Percentiles rank a stretch among this genome's conserved stretches.
These are phyloP conservation scores for Nothoprocta pentlandii DNA, from an alignment of 2,113 vertebrate species.

Conservation along the genomic window DNA sequence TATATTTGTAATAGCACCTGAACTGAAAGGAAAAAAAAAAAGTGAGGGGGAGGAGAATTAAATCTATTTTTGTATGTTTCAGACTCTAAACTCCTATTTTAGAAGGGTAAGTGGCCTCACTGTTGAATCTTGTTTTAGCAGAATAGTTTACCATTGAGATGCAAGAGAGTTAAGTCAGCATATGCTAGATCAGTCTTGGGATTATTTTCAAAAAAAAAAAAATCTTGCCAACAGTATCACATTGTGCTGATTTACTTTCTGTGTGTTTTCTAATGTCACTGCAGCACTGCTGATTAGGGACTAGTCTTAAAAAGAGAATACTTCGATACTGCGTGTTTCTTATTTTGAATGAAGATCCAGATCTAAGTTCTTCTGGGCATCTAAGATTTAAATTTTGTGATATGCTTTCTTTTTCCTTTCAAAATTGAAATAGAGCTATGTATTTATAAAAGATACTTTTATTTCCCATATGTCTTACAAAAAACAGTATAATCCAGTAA, in stretches of 20 bases:
- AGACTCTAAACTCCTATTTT: neutral
- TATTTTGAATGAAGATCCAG: neutral
- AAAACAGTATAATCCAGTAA: neutral
- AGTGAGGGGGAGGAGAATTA: too few relatives aligned
- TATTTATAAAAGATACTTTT: neutral
- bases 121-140: neutral
- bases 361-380: neutral
- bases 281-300: neutral
- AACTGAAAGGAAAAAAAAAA: neutral
- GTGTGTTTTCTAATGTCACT: neutral
- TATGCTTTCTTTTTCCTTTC: neutral
- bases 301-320: neutral
- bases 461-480: neutral
- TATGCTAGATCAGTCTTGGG: neutral
- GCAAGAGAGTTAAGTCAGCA: neutral
- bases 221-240: conserved; percentile 13
- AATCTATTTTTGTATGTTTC: neutral
- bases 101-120: neutral
- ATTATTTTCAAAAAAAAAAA: neutral
- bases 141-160: neutral
- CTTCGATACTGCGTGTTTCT: neutral
- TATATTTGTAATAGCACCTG: neutral
- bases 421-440: neutral
- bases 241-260: conserved; percentile 1
- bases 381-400: neutral